Evolutionary conservation across 2,797 vertebrate genomes (phyloP).

Genomic region (Crax fasciolata): DNA sequence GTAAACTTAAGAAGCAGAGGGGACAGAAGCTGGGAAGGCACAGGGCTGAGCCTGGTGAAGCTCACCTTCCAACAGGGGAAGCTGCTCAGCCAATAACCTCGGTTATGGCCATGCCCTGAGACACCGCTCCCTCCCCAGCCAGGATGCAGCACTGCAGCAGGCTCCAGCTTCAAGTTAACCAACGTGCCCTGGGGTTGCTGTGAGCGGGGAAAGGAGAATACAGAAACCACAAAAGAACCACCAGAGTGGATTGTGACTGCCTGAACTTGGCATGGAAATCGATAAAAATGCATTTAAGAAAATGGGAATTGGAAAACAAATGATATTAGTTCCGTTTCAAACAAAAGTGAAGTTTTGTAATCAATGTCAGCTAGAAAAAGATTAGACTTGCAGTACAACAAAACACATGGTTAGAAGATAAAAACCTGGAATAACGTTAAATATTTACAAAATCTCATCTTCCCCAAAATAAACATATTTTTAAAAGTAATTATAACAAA

Average conservation of each 20-base stretch:
- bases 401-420: not conserved
- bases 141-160: rapidly evolving
- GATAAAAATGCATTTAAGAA: not conserved
- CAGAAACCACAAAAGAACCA: not conserved
- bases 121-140: rapidly evolving
- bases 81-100: not conserved
- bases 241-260: not conserved
- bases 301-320: not conserved
- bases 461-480: not conserved
- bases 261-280: not conserved
- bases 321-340: not conserved
- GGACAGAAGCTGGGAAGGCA: not conserved
- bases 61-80: not conserved
- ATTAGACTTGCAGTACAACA: not conserved
- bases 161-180: not conserved
- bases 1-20: not conserved
- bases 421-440: not conserved
- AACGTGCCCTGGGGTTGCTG: not conserved
- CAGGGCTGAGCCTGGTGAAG: not conserved
- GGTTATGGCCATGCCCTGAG: not conserved
- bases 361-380: not conserved
- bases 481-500: not conserved
- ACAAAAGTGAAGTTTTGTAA: not conserved
- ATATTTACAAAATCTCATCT: not conserved
- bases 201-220: not conserved